A percentile compares a stretch with the other conserved stretches of the same genome.
phyloP scores from a whole-genome alignment of 1,140 invertebrate genomes.

The Spodoptera litura region DNA sequence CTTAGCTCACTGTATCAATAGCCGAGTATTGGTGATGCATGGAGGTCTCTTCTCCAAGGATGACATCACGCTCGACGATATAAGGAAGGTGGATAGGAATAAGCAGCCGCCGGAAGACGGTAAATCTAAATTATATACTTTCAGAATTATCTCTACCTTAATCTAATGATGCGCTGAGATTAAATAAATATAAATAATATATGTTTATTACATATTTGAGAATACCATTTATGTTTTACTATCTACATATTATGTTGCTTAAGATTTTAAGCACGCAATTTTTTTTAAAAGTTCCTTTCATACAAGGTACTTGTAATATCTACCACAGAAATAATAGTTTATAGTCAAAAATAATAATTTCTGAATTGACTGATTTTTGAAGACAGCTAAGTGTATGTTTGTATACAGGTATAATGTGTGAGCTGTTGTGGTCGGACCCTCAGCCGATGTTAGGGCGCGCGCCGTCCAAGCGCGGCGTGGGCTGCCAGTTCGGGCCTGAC shows the following conservation, averaged over 20 bases:
- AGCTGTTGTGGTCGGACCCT: conserved; percentile 99
- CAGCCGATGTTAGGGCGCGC: conserved; percentile 94
- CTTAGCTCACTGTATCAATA: conserved; percentile 97
- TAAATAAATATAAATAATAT: too few relatives aligned
- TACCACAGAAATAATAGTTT: too few relatives aligned
- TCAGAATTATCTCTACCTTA: too few relatives aligned
- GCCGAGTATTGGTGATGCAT: conserved; percentile 97
- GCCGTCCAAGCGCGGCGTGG: conserved; percentile 98
- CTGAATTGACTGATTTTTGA: too few relatives aligned
- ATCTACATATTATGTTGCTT: too few relatives aligned
- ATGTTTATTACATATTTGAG: too few relatives aligned
- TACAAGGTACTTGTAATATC: too few relatives aligned
- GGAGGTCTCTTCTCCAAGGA: conserved; percentile 97
- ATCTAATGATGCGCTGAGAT: too few relatives aligned
- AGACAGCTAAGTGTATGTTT: background rate
- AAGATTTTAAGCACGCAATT: too few relatives aligned
- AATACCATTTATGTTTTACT: too few relatives aligned
- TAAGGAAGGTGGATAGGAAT: conserved; percentile 95
- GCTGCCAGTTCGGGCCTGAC: conserved; percentile 99
- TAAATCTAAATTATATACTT: conserved; percentile 56
- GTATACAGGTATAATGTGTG: conserved; percentile 94
- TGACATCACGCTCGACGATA: conserved; percentile 96
- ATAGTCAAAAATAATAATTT: too few relatives aligned
- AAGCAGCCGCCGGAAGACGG: conserved; percentile 98
- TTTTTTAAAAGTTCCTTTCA: too few relatives aligned